Percentiles rank a stretch among this genome's conserved stretches.
These are phyloP conservation scores for Argya squamiceps DNA, from an alignment of 2,797 vertebrate genomes.

Conservation along the genomic window DNA sequence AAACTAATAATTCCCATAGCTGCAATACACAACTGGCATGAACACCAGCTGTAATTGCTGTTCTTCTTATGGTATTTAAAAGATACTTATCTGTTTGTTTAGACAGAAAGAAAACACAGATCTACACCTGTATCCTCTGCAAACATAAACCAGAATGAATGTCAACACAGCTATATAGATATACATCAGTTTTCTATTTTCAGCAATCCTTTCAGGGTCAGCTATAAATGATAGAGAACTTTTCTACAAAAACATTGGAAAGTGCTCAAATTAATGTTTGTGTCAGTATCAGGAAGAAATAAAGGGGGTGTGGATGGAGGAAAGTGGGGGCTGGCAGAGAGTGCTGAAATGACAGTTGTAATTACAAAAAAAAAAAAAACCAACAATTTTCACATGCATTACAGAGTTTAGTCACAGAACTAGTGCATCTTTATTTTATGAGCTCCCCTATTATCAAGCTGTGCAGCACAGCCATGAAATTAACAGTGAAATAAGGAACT, in stretches of 20 bases:
- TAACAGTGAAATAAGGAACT: neutral
- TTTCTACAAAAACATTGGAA: neutral
- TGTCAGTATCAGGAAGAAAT: neutral
- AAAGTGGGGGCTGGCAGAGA: neutral
- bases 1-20: neutral
- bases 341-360: neutral
- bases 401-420: constrained; percentile 59
- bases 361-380: constrained; percentile 14
- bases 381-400: constrained; percentile 45
- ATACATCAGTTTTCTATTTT: neutral
- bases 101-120: neutral
- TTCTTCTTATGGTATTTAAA: neutral
- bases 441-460: constrained; percentile 21
- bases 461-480: constrained; percentile 10
- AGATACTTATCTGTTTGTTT: neutral
- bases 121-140: neutral
- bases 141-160: neutral
- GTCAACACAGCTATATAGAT: neutral
- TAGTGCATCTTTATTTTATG: constrained; percentile 17
- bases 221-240: neutral
- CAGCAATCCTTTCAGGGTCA: neutral
- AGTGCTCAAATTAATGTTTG: neutral
- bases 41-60: neutral
- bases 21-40: neutral
- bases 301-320: neutral